A percentile compares a stretch with the other conserved stretches of the same genome.
Evolutionary conservation across 2,888 invertebrate species (phyloP).

Genomic region (Xestobium rufovillosum): DNA sequence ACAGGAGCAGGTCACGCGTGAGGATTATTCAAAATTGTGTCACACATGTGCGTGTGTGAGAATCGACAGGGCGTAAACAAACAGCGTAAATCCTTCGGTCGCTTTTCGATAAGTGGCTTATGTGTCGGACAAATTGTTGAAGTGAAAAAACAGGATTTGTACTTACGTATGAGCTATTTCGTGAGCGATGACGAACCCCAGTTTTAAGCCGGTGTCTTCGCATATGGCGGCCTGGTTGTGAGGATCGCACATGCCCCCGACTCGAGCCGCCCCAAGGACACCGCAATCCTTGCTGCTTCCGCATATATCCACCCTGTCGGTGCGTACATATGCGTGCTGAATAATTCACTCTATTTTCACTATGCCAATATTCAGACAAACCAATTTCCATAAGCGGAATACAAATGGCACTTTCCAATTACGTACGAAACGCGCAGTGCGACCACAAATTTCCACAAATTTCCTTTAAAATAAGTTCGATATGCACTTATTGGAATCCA

Average conservation of each 20-base stretch:
- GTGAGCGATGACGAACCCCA: slow-evolving; percentile 52
- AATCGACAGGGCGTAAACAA: slow-evolving; percentile 26
- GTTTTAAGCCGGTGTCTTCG: slow-evolving; percentile 49
- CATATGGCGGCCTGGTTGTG: slow-evolving; percentile 47
- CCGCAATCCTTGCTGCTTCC: slow-evolving; percentile 33
- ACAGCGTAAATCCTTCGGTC: background rate
- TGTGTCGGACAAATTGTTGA: too few species aligned
- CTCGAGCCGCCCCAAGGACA: slow-evolving; percentile 48
- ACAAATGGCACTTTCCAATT: too few species aligned
- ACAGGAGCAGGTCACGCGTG: slow-evolving; percentile 29
- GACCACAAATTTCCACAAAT: too few species aligned
- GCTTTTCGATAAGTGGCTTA: background rate
- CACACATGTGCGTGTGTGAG: too few species aligned
- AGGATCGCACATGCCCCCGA: slow-evolving; percentile 50
- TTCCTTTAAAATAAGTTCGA: too few species aligned
- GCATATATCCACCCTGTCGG: slow-evolving; percentile 39
- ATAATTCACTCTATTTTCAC: too few species aligned
- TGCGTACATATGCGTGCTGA: too few species aligned
- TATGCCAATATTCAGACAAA: too few species aligned
- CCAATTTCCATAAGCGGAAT: too few species aligned
- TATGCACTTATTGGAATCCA: too few species aligned
- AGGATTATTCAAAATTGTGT: slow-evolving; percentile 32
- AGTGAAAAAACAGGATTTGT: slow-evolving; percentile 12
- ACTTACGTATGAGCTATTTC: slow-evolving; percentile 54
- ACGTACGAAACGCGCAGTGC: too few species aligned